Conservation (phyloP, 1,140 invertebrate genomes). For the Phenacoccus solenopsis region DNA sequence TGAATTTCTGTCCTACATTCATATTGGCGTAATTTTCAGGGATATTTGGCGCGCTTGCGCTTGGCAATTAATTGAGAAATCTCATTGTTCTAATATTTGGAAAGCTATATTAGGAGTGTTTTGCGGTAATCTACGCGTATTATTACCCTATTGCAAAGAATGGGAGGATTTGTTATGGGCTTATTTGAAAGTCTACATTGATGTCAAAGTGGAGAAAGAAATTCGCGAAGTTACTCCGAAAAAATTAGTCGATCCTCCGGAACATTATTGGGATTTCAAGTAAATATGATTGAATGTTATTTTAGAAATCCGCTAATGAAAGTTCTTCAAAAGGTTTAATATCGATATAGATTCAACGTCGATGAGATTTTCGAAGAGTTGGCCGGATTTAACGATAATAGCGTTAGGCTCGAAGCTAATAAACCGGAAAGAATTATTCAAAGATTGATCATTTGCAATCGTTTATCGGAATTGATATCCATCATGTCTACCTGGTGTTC, state of each 20-base stretch:
- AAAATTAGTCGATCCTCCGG: slow-evolving; percentile 47
- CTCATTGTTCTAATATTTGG: slow-evolving; percentile 30
- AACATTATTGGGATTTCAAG: slow-evolving; percentile 65
- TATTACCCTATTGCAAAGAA: slow-evolving; percentile 56
- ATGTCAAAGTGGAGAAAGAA: slow-evolving; percentile 68
- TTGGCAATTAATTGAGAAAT: slow-evolving; percentile 53
- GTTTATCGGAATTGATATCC: slow-evolving; percentile 47
- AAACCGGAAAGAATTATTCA: slow-evolving; percentile 54
- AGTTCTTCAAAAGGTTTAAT: not conserved
- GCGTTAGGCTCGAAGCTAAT: slow-evolving; percentile 39
- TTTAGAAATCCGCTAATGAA: not conserved
- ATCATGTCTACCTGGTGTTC: slow-evolving; percentile 38
- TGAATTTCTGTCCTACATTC: not conserved
- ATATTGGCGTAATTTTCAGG: slow-evolving; percentile 35
- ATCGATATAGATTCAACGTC: slow-evolving; percentile 41
- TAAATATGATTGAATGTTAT: slow-evolving; percentile 32
- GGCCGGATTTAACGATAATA: not conserved
- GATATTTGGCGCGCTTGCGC: slow-evolving; percentile 84
- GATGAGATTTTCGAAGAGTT: slow-evolving; percentile 57
- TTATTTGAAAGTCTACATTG: slow-evolving; percentile 66
- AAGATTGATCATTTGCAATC: slow-evolving; percentile 61
- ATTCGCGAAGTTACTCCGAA: slow-evolving; percentile 43
- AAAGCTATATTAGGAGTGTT: slow-evolving; percentile 60
- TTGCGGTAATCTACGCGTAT: slow-evolving; percentile 65
- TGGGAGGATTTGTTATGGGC: slow-evolving; percentile 91